These are phyloP conservation scores for Argyresthia goedartella DNA, from an alignment of 2,888 invertebrate genomes.

Conservation along the genomic window DNA sequence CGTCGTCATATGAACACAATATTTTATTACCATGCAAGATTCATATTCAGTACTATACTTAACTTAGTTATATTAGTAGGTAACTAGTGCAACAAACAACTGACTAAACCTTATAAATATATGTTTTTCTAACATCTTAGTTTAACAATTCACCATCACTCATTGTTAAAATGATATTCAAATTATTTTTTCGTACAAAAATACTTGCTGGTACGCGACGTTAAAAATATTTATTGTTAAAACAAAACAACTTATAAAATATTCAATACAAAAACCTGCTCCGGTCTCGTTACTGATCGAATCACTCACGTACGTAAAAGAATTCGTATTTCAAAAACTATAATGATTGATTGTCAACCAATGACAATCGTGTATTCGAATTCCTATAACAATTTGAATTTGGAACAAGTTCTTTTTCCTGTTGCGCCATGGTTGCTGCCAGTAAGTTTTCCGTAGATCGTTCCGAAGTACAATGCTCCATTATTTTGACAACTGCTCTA, in stretches of 20 bases:
- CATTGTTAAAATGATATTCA: not conserved
- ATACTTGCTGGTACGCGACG: not conserved
- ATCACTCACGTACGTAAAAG: conserved; percentile 50
- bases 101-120: not conserved
- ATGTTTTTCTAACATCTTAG: not conserved
- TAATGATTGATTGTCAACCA: conserved; percentile 68
- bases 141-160: not conserved
- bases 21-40: too few relatives aligned
- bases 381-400: conserved; percentile 58
- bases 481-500: conserved; percentile 21
- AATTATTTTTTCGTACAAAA: not conserved
- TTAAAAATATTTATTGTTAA: conserved; percentile 1
- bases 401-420: conserved; percentile 60
- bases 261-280: conserved; percentile 22
- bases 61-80: too few relatives aligned
- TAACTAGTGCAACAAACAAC: too few relatives aligned
- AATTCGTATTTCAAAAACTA: conserved; percentile 62
- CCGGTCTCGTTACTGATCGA: conserved; percentile 41
- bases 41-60: too few relatives aligned
- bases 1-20: too few relatives aligned
- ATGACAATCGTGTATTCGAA: conserved; percentile 65
- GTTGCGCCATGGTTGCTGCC: conserved; percentile 37
- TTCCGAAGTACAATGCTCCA: conserved; percentile 40
- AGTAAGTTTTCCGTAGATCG: conserved; percentile 40
- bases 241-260: conserved; percentile 3